A percentile compares a stretch with the other conserved stretches of the same genome.
phyloP scores from a whole-genome alignment of 1,140 invertebrate genomes.

The Wasmannia auropunctata region DNA sequence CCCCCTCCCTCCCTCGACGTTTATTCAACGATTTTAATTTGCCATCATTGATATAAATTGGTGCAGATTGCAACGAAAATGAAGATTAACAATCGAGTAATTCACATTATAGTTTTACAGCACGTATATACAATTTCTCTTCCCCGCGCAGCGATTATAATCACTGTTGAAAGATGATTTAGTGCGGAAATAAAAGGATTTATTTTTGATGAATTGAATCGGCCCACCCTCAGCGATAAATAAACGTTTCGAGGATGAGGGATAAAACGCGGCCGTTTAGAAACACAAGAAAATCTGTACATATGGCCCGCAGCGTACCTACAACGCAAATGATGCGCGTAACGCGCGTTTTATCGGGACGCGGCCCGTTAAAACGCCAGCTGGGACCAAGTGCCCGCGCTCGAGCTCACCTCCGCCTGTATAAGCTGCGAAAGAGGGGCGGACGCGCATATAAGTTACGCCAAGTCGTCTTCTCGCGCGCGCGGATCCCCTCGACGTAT shows the following conservation, averaged over 20 bases:
- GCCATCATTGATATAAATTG: not conserved
- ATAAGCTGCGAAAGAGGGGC: not conserved
- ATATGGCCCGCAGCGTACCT: not conserved
- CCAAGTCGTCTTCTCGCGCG: constrained; percentile 2
- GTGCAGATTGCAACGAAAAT: not conserved
- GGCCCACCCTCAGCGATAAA: not conserved
- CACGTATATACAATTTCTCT: not conserved
- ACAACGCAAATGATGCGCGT: constrained; percentile 32
- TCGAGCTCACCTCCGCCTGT: constrained; percentile 23
- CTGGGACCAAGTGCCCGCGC: constrained; percentile 35
- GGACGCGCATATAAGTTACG: constrained; percentile 29
- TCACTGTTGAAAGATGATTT: not conserved
- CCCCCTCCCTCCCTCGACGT: not conserved
- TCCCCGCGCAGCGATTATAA: not conserved
- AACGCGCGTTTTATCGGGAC: constrained; percentile 39
- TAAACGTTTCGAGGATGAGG: not conserved
- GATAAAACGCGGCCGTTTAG: not conserved
- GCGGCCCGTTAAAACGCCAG: constrained; percentile 39
- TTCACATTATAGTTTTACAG: not conserved
- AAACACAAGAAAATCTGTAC: constrained; percentile 7
- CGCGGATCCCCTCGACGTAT: not conserved
- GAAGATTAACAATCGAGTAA: not conserved
- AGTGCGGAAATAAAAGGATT: not conserved
- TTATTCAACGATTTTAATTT: constrained; percentile 26
- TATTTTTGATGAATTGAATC: not conserved